Base-by-base conservation (phyloP, 2,888 invertebrate genomes). In the Lysandra coridon region DNA sequence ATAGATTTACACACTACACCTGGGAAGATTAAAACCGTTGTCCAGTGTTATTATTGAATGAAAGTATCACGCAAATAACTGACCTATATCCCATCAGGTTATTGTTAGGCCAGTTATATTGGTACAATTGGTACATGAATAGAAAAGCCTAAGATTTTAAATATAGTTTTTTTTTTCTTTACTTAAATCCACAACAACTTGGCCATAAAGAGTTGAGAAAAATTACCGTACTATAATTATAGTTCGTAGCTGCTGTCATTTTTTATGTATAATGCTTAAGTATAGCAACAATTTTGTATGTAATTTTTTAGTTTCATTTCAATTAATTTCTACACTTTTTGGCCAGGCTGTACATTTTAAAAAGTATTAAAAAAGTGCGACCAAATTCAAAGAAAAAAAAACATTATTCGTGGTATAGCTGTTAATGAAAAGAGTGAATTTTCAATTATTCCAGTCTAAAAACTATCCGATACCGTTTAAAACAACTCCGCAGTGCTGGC, bases 1-100 rank as follows among this genome's bases (percentile, higher is more conserved):
- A 69, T 1, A 69, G 33, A 30, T 2, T 37, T 17, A 37, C 69
- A 69, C 37, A 37, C 33, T 30, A 69, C 64, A 30, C 3, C 33
- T 14, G 0, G 33, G 33, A 69, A 69, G 69, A 69, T 69, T 37
- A 69, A 69, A 17, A 37, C 69, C 33, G 10, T 3, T 69, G 64
- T 69, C 33, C 64, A 69, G 23, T 33, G 69, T 69, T 69, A 69
- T 69, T 69, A 69, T 37, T 69, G 69, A 69, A 69, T 33, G 69
- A 69, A 69, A 69, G 33, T 69, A 17, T 69, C 69, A 69, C 69
- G 69, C 69, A 37, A 69, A 69, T 69, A 69, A 37, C 69, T 69
- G 69, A 69, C 69, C 69, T 69, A 69, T 37, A 69, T 69, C 17
- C 33, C 33, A 37, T 33, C 17, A 33, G 33, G 69, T 33, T 69